Percentiles rank a stretch among this genome's conserved stretches.
Conservation (phyloP, 2,888 invertebrate genomes). For the Erannis defoliaria region DNA sequence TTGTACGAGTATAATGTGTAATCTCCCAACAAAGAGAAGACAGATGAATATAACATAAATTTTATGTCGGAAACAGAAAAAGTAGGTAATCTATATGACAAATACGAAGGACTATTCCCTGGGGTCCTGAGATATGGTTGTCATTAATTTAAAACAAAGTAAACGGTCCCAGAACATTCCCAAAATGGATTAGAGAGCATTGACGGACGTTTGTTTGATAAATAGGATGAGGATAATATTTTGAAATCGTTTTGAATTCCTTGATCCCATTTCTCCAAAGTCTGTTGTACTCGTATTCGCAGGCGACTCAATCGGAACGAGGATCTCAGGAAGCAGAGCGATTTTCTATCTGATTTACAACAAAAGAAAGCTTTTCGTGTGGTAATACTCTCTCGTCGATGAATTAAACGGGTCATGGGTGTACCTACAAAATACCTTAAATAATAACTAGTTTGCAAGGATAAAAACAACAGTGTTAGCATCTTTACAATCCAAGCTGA, state of each 20-base stretch:
- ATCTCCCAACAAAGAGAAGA: slow-evolving; percentile 51
- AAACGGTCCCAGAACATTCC: slow-evolving; percentile 59
- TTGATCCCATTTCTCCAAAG: slow-evolving; percentile 33
- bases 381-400: background rate
- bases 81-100: slow-evolving; percentile 78
- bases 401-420: too few species aligned
- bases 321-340: slow-evolving; percentile 24
- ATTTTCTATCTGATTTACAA: slow-evolving; percentile 22
- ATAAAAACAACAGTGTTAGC: too few species aligned
- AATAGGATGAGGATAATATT: slow-evolving; percentile 58
- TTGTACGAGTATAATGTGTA: slow-evolving; percentile 48
- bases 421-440: too few species aligned
- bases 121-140: slow-evolving; percentile 69
- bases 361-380: background rate
- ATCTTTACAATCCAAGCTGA: too few species aligned
- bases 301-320: slow-evolving; percentile 22
- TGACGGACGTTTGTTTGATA: slow-evolving; percentile 65
- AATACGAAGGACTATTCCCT: slow-evolving; percentile 72
- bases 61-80: slow-evolving; percentile 68
- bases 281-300: slow-evolving; percentile 28
- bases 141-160: slow-evolving; percentile 78
- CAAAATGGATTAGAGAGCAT: slow-evolving; percentile 66
- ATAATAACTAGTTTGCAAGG: too few species aligned
- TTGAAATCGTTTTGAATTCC: slow-evolving; percentile 46
- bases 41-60: slow-evolving; percentile 62